Conservation (phyloP, 2,797 vertebrate species). For the Acanthiza pusilla region DNA sequence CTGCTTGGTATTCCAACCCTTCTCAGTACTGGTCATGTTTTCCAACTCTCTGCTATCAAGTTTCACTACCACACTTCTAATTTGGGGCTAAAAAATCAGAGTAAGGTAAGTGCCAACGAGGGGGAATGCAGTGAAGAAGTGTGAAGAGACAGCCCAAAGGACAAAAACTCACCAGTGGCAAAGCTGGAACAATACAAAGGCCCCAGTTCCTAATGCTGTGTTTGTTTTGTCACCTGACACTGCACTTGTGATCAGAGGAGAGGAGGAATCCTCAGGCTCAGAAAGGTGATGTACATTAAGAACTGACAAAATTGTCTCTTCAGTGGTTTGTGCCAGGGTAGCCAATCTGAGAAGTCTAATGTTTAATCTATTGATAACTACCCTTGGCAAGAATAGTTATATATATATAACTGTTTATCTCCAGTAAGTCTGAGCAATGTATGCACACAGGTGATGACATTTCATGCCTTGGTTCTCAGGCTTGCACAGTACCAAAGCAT, state of each 20-base stretch:
- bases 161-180: neutral
- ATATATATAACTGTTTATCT: neutral
- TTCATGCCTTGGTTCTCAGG: neutral
- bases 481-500: neutral
- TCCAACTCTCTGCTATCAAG: neutral
- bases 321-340: neutral
- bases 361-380: neutral
- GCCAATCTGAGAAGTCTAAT: neutral
- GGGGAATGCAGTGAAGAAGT: neutral
- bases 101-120: neutral
- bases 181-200: neutral
- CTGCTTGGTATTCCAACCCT: slow-evolving; percentile 26
- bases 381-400: neutral
- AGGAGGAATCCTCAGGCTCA: neutral
- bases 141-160: neutral
- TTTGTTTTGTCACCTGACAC: neutral
- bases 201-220: neutral
- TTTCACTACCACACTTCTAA: neutral
- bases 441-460: neutral
- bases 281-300: neutral
- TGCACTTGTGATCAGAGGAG: neutral
- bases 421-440: neutral
- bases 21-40: neutral
- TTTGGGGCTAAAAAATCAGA: neutral
- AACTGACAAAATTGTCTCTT: neutral